These are phyloP conservation scores for Periplaneta americana DNA, from an alignment of 1,140 invertebrate genomes.

Conservation along the genomic window DNA sequence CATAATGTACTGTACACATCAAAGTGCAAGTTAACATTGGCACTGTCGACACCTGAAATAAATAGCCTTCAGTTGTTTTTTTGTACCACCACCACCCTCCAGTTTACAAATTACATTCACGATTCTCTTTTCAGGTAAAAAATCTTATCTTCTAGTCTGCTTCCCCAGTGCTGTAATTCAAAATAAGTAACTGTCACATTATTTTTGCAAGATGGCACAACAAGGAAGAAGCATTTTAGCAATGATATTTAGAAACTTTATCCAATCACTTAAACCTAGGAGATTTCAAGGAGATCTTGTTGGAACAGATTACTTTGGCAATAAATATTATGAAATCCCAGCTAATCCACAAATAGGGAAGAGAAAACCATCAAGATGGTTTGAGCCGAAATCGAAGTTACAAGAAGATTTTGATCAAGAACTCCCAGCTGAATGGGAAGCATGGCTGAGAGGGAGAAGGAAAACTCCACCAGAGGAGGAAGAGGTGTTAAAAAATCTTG, in stretches of 20 bases:
- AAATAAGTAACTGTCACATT: neutral
- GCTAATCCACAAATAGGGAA: constrained; percentile 49
- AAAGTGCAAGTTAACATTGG: too few species aligned
- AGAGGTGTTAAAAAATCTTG: constrained; percentile 63
- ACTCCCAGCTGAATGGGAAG: constrained; percentile 75
- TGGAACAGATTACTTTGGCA: constrained; percentile 72
- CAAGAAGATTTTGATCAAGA: constrained; percentile 57
- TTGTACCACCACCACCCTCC: too few species aligned
- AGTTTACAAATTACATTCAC: too few species aligned
- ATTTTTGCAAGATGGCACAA: constrained; percentile 2
- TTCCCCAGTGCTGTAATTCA: too few species aligned
- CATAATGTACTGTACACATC: too few species aligned
- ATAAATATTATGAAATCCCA: constrained; percentile 74
- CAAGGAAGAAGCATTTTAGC: constrained; percentile 30
- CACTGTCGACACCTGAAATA: too few species aligned
- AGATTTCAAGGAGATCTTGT: constrained; percentile 44
- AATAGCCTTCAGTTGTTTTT: too few species aligned
- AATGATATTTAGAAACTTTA: constrained; percentile 49
- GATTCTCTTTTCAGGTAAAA: too few species aligned
- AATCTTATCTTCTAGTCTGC: too few species aligned
- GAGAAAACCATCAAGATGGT: constrained; percentile 59
- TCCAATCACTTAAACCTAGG: constrained; percentile 50
- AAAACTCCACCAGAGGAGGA: constrained; percentile 60
- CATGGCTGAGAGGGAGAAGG: constrained; percentile 69
- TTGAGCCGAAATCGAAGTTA: constrained; percentile 53